Evolutionary conservation across 2,888 invertebrate species (phyloP), one percentile per base, ranked within the genome.

Genomic region (Clostera curtula): DNA sequence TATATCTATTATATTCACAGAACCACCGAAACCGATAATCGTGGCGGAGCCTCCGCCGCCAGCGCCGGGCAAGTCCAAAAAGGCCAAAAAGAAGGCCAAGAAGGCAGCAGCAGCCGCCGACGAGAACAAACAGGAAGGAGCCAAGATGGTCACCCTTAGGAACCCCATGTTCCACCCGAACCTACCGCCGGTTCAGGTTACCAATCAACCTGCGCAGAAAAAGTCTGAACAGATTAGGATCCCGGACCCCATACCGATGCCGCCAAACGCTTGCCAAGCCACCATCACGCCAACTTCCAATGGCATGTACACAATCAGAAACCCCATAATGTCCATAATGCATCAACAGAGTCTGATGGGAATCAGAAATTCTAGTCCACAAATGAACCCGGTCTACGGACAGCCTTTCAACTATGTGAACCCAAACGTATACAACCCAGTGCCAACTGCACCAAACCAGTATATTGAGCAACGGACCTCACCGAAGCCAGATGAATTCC

Each of bases 231-330:
- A 57, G 23, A 72, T 79, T 7, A 58, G 80, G 8, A 63, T 83
- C 2, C 80, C 83, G 0, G 83, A 85, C 9, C 84, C 79, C 0
- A 76, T 82, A 5, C 80, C 84, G 0, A 82, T 84, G 77, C 80
- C 84, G 0, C 80, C 82, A 0, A 67, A 62, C 12, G 68, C 82
- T 7, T 79, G 84, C 59, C 82, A 84, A 47, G 84, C 82, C 0
- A 82, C 83, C 0, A 84, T 84, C n/a, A 83, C 85, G 0, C 84
- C 85, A 0, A 80, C 84, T 0, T 79, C 83, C 0, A 84, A 83
- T 40, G 93, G 93, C 5, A 93, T 93, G 93, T 93, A 92, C 34
- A 93, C 93, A 0, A 94, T 93, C 25, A 79, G 93, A 6, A 93
- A 93, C 67, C 93, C 93, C 0, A 60, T 89, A 0, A 82, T 90